Evolutionary conservation across 2,888 invertebrate genomes (phyloP).

Genomic region (Lysandra coridon): DNA sequence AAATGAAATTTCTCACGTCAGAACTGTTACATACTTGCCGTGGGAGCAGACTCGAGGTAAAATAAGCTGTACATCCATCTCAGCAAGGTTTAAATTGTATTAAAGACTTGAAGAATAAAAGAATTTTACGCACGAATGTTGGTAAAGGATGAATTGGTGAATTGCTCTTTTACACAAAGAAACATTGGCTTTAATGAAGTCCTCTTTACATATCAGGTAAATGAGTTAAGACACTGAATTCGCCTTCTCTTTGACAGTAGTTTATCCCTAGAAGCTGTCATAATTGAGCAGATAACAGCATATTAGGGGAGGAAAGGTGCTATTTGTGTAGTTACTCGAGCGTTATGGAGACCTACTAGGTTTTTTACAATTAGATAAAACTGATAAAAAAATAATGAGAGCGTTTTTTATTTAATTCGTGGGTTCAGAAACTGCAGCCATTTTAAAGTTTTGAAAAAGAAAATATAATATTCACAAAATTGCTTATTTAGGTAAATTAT

Average conservation of each 20-base stretch:
- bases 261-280: neutral
- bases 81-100: slow-evolving; percentile 42
- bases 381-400: too few species aligned
- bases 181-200: slow-evolving; percentile 34
- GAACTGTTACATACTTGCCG: slow-evolving; percentile 56
- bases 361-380: too few species aligned
- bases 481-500: too few species aligned
- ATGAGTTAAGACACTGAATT: neutral
- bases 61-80: slow-evolving; percentile 36
- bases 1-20: slow-evolving; percentile 76
- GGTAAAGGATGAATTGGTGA: slow-evolving; percentile 66
- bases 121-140: slow-evolving; percentile 65
- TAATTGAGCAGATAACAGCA: slow-evolving; percentile 42
- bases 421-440: too few species aligned
- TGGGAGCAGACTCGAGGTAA: slow-evolving; percentile 35
- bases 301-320: too few species aligned
- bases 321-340: too few species aligned
- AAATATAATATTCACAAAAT: too few species aligned
- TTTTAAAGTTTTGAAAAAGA: too few species aligned
- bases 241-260: too few species aligned
- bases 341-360: too few species aligned
- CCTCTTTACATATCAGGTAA: neutral
- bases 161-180: neutral
- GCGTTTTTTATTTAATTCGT: too few species aligned
- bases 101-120: slow-evolving; percentile 36